phyloP scores from a whole-genome alignment of 2,113 vertebrate species.

The Microtus ochrogaster region DNA sequence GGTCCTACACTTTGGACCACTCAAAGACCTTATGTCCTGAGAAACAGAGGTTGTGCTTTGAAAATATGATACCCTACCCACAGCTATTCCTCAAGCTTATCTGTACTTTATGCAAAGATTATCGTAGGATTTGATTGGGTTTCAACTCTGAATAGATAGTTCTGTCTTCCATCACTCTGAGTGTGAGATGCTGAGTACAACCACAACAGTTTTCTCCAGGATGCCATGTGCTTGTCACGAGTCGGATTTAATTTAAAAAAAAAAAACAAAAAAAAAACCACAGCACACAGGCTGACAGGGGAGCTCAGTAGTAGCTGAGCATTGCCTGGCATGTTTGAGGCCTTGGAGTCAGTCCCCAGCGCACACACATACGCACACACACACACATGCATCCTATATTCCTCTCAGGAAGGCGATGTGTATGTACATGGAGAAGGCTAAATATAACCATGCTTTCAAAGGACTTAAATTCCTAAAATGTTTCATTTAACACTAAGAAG shows the following conservation, averaged over 20 bases:
- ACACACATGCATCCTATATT: neutral
- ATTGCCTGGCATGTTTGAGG: neutral
- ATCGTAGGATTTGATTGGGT: neutral
- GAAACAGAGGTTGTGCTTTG: neutral
- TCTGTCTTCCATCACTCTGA: neutral
- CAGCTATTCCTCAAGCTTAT: neutral
- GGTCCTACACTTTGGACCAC: neutral
- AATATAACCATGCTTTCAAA: neutral
- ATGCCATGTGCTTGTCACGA: no score
- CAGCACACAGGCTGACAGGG: neutral
- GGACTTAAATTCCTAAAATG: neutral
- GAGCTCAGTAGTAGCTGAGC: neutral
- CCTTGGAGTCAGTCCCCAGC: neutral
- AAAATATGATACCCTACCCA: neutral
- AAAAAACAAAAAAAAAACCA: neutral
- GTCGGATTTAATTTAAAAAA: neutral
- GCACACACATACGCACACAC: rapidly evolving
- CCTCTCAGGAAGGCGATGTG: neutral
- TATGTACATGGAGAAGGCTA: neutral
- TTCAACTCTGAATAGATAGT: neutral
- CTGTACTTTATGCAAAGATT: neutral
- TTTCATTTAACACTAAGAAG: neutral
- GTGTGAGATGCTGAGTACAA: neutral
- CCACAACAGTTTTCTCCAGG: neutral
- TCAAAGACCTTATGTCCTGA: no score